Base-by-base conservation (phyloP, 2,888 invertebrate species). In the Xestobium rufovillosum region DNA sequence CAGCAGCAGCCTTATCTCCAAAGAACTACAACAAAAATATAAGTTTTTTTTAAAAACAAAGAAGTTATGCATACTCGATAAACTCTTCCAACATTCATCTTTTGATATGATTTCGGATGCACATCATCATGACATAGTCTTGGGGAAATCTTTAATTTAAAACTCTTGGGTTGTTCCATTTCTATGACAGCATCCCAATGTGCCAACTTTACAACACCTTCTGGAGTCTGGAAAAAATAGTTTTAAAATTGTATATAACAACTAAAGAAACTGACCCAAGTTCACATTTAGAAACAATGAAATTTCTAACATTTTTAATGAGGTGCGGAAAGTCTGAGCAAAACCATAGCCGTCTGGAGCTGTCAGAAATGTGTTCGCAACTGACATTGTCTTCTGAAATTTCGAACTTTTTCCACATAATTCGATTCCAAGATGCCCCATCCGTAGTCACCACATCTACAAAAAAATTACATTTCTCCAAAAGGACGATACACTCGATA, bases 351-450 rank as follows among this genome's bases (percentile, higher is more conserved):
- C 2, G 44, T 31, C 41, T 36, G 3, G 34, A 15, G 9, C 36
- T 17, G n/a, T 41, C 41, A 12, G 29, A 30, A 6, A 35, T 25
- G 17, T 45, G 47, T 12, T 28, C 31, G 28, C 41, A 41, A 32
- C 26, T 27, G n/a, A n/a, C n/a, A n/a, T n/a, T n/a, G n/a, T n/a
- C 25, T 37, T 31, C 36, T 3, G 30, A 23, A n/a, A 47, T 31
- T 4, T 35, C 34, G 30, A 44, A 44, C 13, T 37, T 26, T 12
- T 44, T 39, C 48, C 45, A 48, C 45, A 45, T 48, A 16, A 28
- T 26, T n/a, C 42, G 14, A 31, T 45, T 48, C 38, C 44, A 45
- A 6, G 38, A 25, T 10, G 42, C 46, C 10, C 44, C 44, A 38
- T 46, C 46, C 14, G 38, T 38, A 16, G 41, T 38, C 3, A 47